Conservation (phyloP, 2,797 vertebrate genomes). For the Premnoplex brunnescens region DNA sequence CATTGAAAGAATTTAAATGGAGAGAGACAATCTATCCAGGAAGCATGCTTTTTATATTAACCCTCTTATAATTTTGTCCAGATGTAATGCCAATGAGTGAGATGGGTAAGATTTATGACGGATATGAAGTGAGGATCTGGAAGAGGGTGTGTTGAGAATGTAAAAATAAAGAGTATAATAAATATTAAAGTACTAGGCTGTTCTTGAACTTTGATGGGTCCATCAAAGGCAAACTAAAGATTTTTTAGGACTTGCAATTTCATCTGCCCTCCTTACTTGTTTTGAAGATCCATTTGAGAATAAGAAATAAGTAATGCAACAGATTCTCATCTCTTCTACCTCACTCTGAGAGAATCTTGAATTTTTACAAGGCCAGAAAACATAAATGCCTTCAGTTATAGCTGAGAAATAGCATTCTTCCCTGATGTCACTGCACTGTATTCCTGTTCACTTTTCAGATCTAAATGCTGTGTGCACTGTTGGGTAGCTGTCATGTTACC, state of each 20-base stretch:
- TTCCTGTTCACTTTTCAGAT: background rate
- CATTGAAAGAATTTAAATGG: conserved; percentile 11
- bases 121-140: conserved; percentile 25
- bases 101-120: conserved; percentile 41
- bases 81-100: conserved; percentile 28
- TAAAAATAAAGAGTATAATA: conserved; percentile 49
- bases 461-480: background rate
- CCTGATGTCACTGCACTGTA: background rate
- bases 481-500: background rate
- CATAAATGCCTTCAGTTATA: background rate
- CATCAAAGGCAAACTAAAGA: conserved; percentile 11
- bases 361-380: background rate
- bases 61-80: conserved; percentile 50
- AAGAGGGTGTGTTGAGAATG: conserved; percentile 11
- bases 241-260: conserved; percentile 41
- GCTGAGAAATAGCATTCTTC: background rate
- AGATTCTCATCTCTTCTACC: background rate
- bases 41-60: conserved; percentile 37
- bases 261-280: background rate
- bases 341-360: background rate
- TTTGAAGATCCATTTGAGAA: conserved; percentile 31
- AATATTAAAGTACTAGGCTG: conserved; percentile 1
- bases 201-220: background rate
- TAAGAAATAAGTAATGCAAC: background rate
- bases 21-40: background rate